Base-by-base conservation (phyloP, 23 tunicate genomes). In the Phallusia fumigata region DNA sequence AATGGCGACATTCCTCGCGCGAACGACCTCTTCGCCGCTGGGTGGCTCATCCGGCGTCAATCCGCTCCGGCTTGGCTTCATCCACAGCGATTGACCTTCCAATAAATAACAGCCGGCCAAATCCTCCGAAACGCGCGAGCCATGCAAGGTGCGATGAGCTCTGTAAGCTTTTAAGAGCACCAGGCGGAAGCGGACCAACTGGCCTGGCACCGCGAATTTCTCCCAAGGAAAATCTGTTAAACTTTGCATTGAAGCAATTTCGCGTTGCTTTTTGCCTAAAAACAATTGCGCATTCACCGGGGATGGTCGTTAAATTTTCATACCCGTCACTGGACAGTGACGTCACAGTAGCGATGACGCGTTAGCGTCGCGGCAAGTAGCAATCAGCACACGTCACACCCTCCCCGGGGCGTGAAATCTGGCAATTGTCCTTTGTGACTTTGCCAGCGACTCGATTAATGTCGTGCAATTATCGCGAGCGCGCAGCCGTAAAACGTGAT, bases 321-420 rank as follows among this genome's bases (percentile, higher is more conserved):
- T 24, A 6, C 69, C 28, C 69, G 28, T 16, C 69, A 16, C 69
- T 16, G 8, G 10, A 40, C 47, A 6, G 69, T 58, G 69, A 58
- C 69, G 69, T 24, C 26, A 58, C 69, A 58, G 28, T 16, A 24
- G 69, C 28, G 69, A 58, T 58, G 69, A 58, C 69, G 69, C 69
- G 69, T 58, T 58, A 5, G 69, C 69, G 69, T 8, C 69, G 69
- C 69, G 16, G 69, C 69, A 58, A 58, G 69, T 58, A 58, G 69
- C 69, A 58, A 58, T 58, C 69, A 58, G 69, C 69, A 58, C 69
- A 58, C 69, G 69, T 58, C 69, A 58, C 69, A 58, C 69, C 69
- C 69, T 58, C 69, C 69, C 69, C 69, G 69, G 69, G 69, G 69
- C 69, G 69, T 58, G 69, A 58, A 58, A 58, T 58, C 69, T 58